These are phyloP conservation scores for Beris morrisii DNA, from an alignment of 2,888 invertebrate species.

Conservation along the genomic window DNA sequence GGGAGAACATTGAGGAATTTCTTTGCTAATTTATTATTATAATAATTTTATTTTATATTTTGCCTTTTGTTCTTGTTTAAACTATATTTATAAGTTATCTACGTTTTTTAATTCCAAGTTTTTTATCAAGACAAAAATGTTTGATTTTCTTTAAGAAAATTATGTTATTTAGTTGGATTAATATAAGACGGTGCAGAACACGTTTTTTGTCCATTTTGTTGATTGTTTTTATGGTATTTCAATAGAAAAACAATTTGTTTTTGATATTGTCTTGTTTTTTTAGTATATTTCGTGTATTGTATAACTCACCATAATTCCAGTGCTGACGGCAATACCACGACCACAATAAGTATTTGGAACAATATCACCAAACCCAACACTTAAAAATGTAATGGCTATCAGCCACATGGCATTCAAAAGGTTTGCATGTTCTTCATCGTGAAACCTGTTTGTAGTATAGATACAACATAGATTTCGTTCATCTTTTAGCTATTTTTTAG, in stretches of 20 bases:
- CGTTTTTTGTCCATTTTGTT: background rate
- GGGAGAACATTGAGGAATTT: background rate
- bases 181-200: background rate
- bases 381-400: conserved; percentile 99
- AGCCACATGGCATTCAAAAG: conserved; percentile 99
- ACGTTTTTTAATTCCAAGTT: too few relatives aligned
- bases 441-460: conserved; percentile 70
- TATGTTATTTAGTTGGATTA: too few relatives aligned
- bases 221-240: background rate
- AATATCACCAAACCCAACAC: conserved; percentile 99
- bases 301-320: conserved; percentile 97
- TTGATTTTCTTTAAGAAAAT: too few relatives aligned
- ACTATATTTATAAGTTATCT: background rate
- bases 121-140: too few relatives aligned
- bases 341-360: conserved; percentile 99
- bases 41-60: background rate
- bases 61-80: background rate
- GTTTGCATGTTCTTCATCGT: conserved; percentile 98
- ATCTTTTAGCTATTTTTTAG: background rate
- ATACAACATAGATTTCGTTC: conserved; percentile 25
- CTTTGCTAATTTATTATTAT: too few relatives aligned
- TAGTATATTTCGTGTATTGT: conserved; percentile 10
- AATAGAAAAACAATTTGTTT: conserved; percentile 14
- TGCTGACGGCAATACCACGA: conserved; percentile 97
- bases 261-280: conserved; percentile 38